Conservation (phyloP, 2,888 invertebrate species). For the Horisme vitalbata region DNA sequence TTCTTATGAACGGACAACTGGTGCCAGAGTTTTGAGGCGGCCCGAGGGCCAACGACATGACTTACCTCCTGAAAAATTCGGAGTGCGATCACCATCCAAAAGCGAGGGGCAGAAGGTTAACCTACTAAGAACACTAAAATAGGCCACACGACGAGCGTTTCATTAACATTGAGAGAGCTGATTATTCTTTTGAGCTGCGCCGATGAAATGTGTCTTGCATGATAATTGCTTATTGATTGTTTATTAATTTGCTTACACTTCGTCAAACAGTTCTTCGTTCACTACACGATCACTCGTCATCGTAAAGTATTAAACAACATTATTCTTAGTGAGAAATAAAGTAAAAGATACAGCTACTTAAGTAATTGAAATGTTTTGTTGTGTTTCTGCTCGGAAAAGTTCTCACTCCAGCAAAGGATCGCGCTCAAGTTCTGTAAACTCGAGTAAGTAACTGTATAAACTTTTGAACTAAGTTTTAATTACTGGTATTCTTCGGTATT, state of each 20-base stretch:
- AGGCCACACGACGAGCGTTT: too few relatives aligned
- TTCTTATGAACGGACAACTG: too few relatives aligned
- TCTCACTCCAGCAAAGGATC: conserved; percentile 29
- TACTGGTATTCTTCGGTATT: conserved; percentile 2
- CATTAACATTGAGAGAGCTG: too few relatives aligned
- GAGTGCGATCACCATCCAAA: too few relatives aligned
- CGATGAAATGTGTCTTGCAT: conserved; percentile 38
- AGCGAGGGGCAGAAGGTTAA: too few relatives aligned
- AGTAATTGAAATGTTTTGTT: conserved; percentile 51
- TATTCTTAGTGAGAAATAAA: neutral
- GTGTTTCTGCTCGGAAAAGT: conserved; percentile 35
- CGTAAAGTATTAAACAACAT: neutral
- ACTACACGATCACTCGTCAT: conserved; percentile 7
- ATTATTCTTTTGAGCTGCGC: conserved; percentile 9
- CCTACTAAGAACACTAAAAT: too few relatives aligned
- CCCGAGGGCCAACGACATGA: too few relatives aligned
- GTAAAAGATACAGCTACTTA: neutral
- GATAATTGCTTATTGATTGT: conserved; percentile 49
- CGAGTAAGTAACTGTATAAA: conserved; percentile 39
- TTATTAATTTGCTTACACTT: conserved; percentile 41
- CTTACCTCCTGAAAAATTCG: too few relatives aligned
- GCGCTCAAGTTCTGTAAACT: conserved; percentile 31
- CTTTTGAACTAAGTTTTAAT: conserved; percentile 13
- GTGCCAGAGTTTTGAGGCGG: too few relatives aligned
- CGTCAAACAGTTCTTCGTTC: conserved; percentile 13